Base-by-base conservation (phyloP, 2,113 vertebrate genomes). In the Regulus satrapa region DNA sequence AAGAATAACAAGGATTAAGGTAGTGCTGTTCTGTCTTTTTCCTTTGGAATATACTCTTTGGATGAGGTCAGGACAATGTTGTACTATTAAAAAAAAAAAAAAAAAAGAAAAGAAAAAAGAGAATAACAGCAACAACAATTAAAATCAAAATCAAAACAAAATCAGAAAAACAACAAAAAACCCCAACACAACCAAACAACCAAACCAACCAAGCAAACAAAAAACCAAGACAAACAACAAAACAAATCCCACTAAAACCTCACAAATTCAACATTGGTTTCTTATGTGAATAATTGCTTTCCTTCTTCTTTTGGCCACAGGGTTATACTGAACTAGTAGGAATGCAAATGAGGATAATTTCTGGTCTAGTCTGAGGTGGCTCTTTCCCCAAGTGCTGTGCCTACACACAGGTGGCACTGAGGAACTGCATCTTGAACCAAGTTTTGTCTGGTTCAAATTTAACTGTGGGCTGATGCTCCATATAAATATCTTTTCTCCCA, bases 1-100 rank as follows among this genome's bases (percentile, higher is more conserved):
- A 96, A 82, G 69, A 95, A 93, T 68, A 93, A 82, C 69, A 93
- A 58, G 10, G 62, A 76, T 36, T 79, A 89, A 91, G 40, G 71
- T 56, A 88, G 52, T 45, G 9, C 29, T 68, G 8, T 31, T 79
- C 56, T 88, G 12, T 14, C 40, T 45, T 93, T 72, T 91, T 91
- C 32, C 41, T 71, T 67, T 75, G 73, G 34, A 89, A 62, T 77
- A 91, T 18, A 36, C 14, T 12, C 31, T 75, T 64, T 55, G 34
- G 41, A 80, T 54, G 31, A 91, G 18, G 24, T 73, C 49, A 88
- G 31, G 48, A 76, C 4, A 45, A 17, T 2, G 67, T 34, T 62
- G 18, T 61, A 11, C 7, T 64, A n/a, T n/a, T 28, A 82, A 59
- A 36, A 29, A 5, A 69, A 36, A 1, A 59, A 64, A 16, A 49